Evolutionary conservation across 2,888 invertebrate species (phyloP).

Genomic region (Vanessa cardui): DNA sequence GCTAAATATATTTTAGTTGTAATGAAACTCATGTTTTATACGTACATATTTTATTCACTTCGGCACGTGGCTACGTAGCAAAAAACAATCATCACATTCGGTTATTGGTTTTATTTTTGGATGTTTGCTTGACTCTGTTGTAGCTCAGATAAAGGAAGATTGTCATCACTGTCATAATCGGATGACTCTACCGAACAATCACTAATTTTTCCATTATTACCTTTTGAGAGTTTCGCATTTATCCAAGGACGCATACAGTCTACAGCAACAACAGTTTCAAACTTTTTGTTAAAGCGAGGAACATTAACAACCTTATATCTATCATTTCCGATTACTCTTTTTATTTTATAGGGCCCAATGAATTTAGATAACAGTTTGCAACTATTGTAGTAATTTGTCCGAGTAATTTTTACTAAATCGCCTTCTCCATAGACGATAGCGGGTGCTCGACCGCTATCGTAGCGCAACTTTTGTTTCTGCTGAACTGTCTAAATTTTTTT

Average conservation of each 20-base stretch:
- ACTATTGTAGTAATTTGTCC: constrained; percentile 11
- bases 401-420: constrained; percentile 14
- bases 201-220: too few relatives aligned
- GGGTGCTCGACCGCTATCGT: constrained; percentile 4
- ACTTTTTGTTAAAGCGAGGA: constrained; percentile 5
- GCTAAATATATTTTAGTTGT: too few relatives aligned
- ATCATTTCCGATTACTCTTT: constrained; percentile 10
- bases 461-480: not conserved
- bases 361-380: constrained; percentile 18
- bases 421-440: constrained; percentile 6
- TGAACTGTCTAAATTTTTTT: constrained; percentile 4
- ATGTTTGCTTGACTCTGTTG: too few relatives aligned
- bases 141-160: too few relatives aligned
- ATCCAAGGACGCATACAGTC: constrained; percentile 18
- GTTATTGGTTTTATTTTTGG: too few relatives aligned
- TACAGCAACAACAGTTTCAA: constrained; percentile 13
- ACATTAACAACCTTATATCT: constrained; percentile 10
- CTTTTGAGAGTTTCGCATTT: too few relatives aligned
- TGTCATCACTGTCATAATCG: too few relatives aligned
- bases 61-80: too few relatives aligned
- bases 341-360: constrained; percentile 19
- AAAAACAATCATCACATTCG: too few relatives aligned
- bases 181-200: too few relatives aligned
- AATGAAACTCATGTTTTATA: too few relatives aligned
- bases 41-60: too few relatives aligned